These are phyloP conservation scores for Diadophis punctatus DNA, from an alignment of 2,113 vertebrate genomes.

Conservation along the genomic window DNA sequence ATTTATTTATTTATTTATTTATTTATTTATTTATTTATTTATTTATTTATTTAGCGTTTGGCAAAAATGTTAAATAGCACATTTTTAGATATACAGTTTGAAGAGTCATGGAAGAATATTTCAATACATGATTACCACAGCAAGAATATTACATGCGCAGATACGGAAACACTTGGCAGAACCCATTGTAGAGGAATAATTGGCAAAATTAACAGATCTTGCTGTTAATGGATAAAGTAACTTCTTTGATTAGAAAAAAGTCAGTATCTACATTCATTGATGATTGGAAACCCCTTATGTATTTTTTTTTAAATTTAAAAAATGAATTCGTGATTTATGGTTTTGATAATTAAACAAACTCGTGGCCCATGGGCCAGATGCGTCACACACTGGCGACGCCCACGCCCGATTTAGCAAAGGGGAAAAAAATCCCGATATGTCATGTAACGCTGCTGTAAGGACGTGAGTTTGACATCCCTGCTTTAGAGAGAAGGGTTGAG, in stretches of 20 bases:
- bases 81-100: background rate
- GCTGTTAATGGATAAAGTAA: background rate
- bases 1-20: no score
- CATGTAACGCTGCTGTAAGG: no score
- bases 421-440: no score
- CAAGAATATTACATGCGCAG: background rate
- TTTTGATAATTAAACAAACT: background rate
- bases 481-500: background rate
- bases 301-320: background rate
- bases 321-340: background rate
- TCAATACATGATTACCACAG: background rate
- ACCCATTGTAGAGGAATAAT: background rate
- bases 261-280: background rate
- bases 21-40: background rate
- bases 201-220: background rate
- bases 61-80: background rate
- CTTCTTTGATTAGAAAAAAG: background rate
- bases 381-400: no score
- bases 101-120: background rate
- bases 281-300: background rate
- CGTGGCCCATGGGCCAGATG: no score
- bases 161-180: background rate
- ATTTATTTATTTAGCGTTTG: background rate
- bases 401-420: no score
- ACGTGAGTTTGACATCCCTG: no score